Conservation (phyloP, 2,113 vertebrate species). For the Tricholaema leucomelas region DNA sequence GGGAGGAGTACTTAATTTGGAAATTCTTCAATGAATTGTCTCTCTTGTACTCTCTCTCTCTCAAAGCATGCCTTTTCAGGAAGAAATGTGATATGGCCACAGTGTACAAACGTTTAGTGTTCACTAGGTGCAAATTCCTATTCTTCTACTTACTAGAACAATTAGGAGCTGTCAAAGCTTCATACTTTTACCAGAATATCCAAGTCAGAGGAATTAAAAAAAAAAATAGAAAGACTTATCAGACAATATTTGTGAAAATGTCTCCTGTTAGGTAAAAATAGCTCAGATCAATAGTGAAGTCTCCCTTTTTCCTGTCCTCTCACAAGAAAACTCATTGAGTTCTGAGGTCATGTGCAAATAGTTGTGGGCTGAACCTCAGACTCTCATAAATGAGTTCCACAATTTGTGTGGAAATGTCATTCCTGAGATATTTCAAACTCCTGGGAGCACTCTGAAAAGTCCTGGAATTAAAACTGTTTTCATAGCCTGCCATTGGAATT, state of each 20-base stretch:
- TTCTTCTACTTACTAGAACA: background rate
- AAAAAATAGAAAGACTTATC: background rate
- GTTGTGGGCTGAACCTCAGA: background rate
- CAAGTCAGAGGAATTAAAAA: background rate
- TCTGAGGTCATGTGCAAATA: constrained; percentile 4
- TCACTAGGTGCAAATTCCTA: background rate
- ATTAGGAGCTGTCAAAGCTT: background rate
- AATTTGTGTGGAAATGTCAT: background rate
- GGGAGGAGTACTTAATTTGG: background rate
- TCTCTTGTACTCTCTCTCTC: background rate
- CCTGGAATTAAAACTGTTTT: constrained; percentile 7
- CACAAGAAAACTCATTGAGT: background rate
- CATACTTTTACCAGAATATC: background rate
- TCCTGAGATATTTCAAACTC: constrained; percentile 2
- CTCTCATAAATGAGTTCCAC: background rate
- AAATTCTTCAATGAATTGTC: background rate
- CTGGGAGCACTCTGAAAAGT: background rate
- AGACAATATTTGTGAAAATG: background rate
- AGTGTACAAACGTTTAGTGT: background rate
- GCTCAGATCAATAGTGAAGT: background rate
- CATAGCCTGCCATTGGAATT: background rate
- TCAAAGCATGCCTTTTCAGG: constrained; percentile 9
- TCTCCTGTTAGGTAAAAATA: background rate
- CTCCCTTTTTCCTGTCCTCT: background rate
- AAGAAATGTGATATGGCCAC: background rate